phyloP scores from a whole-genome alignment of 1,140 invertebrate genomes.

The Eueides isabella region DNA sequence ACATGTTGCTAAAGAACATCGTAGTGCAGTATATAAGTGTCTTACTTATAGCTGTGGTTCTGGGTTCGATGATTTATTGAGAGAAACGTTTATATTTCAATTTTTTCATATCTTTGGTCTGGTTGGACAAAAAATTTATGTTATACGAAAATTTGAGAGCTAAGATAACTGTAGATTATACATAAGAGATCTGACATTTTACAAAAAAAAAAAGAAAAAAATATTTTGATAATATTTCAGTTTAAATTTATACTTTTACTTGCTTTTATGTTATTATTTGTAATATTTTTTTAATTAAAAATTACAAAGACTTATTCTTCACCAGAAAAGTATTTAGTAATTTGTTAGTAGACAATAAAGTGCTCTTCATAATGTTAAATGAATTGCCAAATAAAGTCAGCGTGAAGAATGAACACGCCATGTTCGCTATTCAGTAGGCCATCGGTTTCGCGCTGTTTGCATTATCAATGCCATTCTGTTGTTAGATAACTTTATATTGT shows the following conservation, averaged over 20 bases:
- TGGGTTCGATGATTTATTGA: too few species aligned
- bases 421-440: constrained; percentile 17
- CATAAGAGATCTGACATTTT: too few species aligned
- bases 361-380: background rate
- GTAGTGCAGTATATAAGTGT: background rate
- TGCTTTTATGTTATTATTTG: too few species aligned
- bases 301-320: background rate
- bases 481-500: constrained; percentile 12
- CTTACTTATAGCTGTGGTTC: background rate
- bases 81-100: too few species aligned
- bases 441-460: constrained; percentile 24
- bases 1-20: background rate
- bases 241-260: too few species aligned
- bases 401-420: constrained; percentile 11
- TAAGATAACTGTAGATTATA: too few species aligned
- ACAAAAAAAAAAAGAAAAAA: too few species aligned
- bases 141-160: too few species aligned
- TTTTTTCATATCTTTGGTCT: too few species aligned
- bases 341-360: background rate
- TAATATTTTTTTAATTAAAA: background rate
- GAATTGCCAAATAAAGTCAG: constrained; percentile 11
- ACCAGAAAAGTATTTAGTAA: background rate
- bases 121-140: too few species aligned
- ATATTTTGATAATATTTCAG: too few species aligned
- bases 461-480: constrained; percentile 23